A percentile compares a stretch with the other conserved stretches of the same genome.
These are phyloP conservation scores for Pheosia tremula DNA, from an alignment of 2,888 invertebrate genomes.

Conservation along the genomic window DNA sequence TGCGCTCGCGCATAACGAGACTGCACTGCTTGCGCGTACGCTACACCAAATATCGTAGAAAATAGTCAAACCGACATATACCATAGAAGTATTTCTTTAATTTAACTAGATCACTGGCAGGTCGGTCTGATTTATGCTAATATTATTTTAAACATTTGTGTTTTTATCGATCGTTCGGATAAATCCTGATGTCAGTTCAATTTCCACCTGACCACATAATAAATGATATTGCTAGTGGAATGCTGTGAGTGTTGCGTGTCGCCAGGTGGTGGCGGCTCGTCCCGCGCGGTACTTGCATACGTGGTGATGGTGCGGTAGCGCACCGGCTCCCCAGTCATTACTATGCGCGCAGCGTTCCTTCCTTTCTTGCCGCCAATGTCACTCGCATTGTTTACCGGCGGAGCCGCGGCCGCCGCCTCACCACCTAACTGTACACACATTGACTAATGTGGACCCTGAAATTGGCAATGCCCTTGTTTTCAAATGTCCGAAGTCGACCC, in stretches of 20 bases:
- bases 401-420: slow-evolving; percentile 47
- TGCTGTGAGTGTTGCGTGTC: slow-evolving; percentile 21
- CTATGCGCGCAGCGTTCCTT: slow-evolving; percentile 74
- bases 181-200: not conserved
- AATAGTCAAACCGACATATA: not conserved
- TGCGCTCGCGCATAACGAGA: not conserved
- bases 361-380: slow-evolving; percentile 82
- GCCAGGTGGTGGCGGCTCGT: slow-evolving; percentile 23
- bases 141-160: not conserved
- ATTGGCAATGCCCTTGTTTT: slow-evolving; percentile 81
- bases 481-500: slow-evolving; percentile 49
- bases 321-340: slow-evolving; percentile 59
- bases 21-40: not conserved
- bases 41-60: not conserved
- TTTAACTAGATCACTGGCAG: not conserved
- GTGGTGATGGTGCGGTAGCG: slow-evolving; percentile 39
- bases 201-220: not conserved
- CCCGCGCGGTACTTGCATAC: slow-evolving; percentile 26
- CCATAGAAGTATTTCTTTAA: not conserved
- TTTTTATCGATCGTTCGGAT: not conserved
- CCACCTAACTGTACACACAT: slow-evolving; percentile 73
- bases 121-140: not conserved
- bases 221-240: slow-evolving; percentile 20
- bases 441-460: slow-evolving; percentile 77
- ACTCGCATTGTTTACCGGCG: slow-evolving; percentile 72